A percentile compares a stretch with the other conserved stretches of the same genome.
Conservation (phyloP, 2,113 vertebrate species). For the Ophthalmolycus amberensis region DNA sequence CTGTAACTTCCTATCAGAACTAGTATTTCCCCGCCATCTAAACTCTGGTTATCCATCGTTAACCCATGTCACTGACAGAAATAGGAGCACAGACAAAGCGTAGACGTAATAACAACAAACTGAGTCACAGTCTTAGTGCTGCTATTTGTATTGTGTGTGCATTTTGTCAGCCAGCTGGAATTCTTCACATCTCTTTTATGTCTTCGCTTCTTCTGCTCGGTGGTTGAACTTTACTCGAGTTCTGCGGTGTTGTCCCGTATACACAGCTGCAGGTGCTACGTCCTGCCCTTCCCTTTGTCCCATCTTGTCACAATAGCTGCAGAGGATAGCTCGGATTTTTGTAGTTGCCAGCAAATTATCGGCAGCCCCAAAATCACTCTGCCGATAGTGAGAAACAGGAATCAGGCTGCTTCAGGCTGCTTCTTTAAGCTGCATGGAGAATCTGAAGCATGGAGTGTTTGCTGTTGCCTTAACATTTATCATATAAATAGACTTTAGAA, state of each 20-base stretch:
- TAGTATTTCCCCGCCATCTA: slow-evolving; percentile 10
- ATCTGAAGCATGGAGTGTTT: slow-evolving; percentile 28
- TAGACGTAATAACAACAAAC: slow-evolving; percentile 33
- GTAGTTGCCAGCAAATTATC: slow-evolving; percentile 76
- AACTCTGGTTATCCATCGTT: slow-evolving; percentile 18
- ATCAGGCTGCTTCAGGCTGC: slow-evolving; percentile 4
- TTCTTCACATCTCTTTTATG: slow-evolving; percentile 50
- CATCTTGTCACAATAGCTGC: slow-evolving; percentile 73
- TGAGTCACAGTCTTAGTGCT: slow-evolving; percentile 14
- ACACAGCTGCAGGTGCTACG: slow-evolving; percentile 80
- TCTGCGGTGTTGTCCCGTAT: slow-evolving; percentile 76
- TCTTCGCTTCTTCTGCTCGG: slow-evolving; percentile 54
- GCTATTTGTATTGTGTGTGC: slow-evolving; percentile 3
- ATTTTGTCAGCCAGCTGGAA: slow-evolving; percentile 33
- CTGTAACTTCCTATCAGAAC: not conserved
- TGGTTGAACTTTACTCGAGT: slow-evolving; percentile 75
- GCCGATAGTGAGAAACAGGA: slow-evolving; percentile 48
- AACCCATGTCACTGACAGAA: slow-evolving; percentile 15
- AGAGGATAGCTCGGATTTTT: slow-evolving; percentile 65
- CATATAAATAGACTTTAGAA: not conserved
- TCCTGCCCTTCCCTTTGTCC: slow-evolving; percentile 68
- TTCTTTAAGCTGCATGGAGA: slow-evolving; percentile 27
- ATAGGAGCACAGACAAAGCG: slow-evolving; percentile 15
- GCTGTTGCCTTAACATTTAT: slow-evolving; percentile 6
- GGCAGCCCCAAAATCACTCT: slow-evolving; percentile 45